These are phyloP conservation scores for Limanda limanda DNA, from an alignment of 2,113 vertebrate genomes.

Conservation along the genomic window DNA sequence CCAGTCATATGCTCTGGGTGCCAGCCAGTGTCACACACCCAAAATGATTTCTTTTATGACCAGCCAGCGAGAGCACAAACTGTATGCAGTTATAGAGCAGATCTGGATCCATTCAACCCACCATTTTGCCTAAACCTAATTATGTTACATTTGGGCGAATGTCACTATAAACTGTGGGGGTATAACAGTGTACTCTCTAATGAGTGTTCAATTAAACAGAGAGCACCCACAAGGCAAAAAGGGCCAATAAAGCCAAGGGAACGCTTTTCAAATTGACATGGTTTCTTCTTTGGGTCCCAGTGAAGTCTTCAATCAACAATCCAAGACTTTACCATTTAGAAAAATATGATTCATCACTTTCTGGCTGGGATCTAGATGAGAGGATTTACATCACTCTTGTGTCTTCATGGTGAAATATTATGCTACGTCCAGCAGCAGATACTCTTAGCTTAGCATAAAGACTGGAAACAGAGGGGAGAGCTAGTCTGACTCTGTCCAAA, in stretches of 20 bases:
- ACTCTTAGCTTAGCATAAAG: no score
- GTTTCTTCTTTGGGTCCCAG: conserved; percentile 42
- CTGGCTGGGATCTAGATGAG: no score
- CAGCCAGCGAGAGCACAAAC: conserved; percentile 61
- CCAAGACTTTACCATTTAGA: background rate
- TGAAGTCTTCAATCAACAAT: conserved; percentile 49
- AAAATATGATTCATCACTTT: no score
- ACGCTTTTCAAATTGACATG: conserved; percentile 55
- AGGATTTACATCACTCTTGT: no score
- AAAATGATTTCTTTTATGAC: conserved; percentile 76
- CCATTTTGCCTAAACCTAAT: conserved; percentile 68
- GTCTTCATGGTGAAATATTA: no score
- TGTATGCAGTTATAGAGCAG: conserved; percentile 57
- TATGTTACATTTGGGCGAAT: conserved; percentile 73
- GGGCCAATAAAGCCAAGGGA: conserved; percentile 55
- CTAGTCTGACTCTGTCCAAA: no score
- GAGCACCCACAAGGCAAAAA: conserved; percentile 70
- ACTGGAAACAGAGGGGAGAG: no score
- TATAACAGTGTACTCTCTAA: conserved; percentile 74
- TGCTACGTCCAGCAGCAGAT: no score
- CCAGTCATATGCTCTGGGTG: conserved; percentile 74
- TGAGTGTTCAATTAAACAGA: conserved; percentile 78
- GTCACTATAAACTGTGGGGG: conserved; percentile 74
- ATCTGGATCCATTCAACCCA: conserved; percentile 67
- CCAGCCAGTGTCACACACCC: conserved; percentile 72